A percentile compares a stretch with the other conserved stretches of the same genome.
Evolutionary conservation across 2,888 invertebrate genomes (phyloP).

Genomic region (Acronicta aceris): DNA sequence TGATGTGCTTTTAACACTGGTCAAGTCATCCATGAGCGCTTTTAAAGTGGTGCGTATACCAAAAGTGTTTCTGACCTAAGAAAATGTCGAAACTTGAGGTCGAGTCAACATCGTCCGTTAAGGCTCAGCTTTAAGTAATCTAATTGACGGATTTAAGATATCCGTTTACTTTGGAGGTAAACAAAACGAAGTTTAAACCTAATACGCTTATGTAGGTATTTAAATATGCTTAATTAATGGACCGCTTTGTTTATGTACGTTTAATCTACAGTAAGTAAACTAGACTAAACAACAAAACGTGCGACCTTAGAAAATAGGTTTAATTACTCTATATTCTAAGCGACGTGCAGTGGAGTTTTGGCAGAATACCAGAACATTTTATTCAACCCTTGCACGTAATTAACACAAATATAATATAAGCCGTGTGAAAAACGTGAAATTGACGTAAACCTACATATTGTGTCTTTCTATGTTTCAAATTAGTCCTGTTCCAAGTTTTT

Average conservation of each 20-base stretch:
- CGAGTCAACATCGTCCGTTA: conserved; percentile 20
- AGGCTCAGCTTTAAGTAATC: conserved; percentile 46
- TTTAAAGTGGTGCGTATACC: neutral
- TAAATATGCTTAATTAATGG: conserved; percentile 20
- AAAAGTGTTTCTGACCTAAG: conserved; percentile 3
- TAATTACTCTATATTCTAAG: no score
- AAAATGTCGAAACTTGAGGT: conserved; percentile 19
- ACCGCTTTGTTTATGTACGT: conserved; percentile 8
- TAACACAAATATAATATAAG: neutral
- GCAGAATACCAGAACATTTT: conserved; percentile 16
- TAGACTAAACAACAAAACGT: conserved; percentile 7
- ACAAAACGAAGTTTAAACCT: conserved; percentile 22
- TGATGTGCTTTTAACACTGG: neutral
- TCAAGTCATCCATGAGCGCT: neutral
- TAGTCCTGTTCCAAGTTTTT: no score
- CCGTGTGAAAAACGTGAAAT: no score
- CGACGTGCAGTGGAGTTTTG: conserved; percentile 13
- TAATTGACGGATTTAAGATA: conserved; percentile 40
- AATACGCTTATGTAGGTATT: neutral
- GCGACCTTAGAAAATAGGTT: neutral
- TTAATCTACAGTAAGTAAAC: conserved; percentile 7
- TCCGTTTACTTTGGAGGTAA: conserved; percentile 37
- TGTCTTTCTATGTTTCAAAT: no score
- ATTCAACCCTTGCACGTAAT: neutral
- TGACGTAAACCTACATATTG: no score